Conservation (phyloP, 2,113 vertebrate genomes). For the Stegastes partitus region DNA sequence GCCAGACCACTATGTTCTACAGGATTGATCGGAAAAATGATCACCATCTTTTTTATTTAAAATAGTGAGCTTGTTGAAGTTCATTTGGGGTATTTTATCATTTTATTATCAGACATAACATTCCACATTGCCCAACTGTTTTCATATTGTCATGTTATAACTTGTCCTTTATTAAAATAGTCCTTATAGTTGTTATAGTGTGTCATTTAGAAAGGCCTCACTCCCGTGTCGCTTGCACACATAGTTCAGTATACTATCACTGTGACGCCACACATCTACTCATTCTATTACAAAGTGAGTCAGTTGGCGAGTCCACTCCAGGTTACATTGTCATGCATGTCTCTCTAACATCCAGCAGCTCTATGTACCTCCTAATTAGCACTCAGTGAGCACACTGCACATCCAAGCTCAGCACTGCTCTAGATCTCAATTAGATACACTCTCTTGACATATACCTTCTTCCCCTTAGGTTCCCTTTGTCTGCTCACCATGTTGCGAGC, state of each 20-base stretch:
- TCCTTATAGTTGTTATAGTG: background rate
- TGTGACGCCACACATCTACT: constrained; percentile 30
- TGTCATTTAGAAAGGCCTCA: background rate
- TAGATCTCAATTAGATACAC: constrained; percentile 38
- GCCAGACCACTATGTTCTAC: no score
- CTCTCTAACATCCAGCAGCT: constrained; percentile 49
- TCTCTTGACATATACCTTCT: constrained; percentile 58
- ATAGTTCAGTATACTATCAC: background rate
- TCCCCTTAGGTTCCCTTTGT: constrained; percentile 58
- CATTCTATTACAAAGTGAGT: constrained; percentile 41
- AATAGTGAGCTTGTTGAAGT: no score
- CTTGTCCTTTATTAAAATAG: no score
- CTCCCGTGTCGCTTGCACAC: background rate
- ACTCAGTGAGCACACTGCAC: constrained; percentile 39
- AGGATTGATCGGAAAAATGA: no score
- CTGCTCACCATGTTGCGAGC: constrained; percentile 58
- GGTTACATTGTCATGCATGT: constrained; percentile 33
- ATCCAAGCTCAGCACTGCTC: constrained; percentile 39
- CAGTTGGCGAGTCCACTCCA: constrained; percentile 56
- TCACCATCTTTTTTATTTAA: no score
- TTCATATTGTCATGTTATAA: no score
- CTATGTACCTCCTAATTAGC: constrained; percentile 55
- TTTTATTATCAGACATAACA: no score
- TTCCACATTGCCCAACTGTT: no score
- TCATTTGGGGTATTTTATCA: no score